These are phyloP conservation scores for Nibea coibor DNA, from an alignment of 2,113 vertebrate species.

Conservation along the genomic window DNA sequence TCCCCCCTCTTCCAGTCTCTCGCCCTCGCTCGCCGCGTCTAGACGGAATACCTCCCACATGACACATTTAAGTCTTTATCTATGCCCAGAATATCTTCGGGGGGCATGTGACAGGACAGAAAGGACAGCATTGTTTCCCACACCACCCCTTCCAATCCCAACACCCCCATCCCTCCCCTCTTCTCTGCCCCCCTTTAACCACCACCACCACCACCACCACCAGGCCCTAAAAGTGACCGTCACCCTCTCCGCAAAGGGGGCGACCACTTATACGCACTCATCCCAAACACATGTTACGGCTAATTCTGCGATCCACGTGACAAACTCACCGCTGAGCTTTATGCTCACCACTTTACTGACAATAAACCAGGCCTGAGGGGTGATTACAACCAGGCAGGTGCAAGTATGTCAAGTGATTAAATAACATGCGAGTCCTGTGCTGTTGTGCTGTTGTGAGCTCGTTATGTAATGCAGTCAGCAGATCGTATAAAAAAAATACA, in stretches of 20 bases:
- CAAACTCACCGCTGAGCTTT: constrained; percentile 5
- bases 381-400: constrained; percentile 40
- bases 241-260: constrained; percentile 13
- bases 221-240: constrained; percentile 49
- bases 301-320: constrained; percentile 55
- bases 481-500: not conserved
- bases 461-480: constrained; percentile 14
- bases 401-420: constrained; percentile 43
- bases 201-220: too few relatives aligned
- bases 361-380: constrained; percentile 47
- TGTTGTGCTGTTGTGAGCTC: not conserved
- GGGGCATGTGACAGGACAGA: constrained; percentile 69
- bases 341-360: constrained; percentile 23
- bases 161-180: constrained; percentile 4
- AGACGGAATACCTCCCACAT: constrained; percentile 78
- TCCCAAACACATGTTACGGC: constrained; percentile 30
- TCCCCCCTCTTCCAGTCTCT: constrained; percentile 8
- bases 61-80: constrained; percentile 78
- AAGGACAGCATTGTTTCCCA: constrained; percentile 80
- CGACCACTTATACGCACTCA: constrained; percentile 33
- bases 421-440: constrained; percentile 29
- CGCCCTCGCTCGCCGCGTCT: constrained; percentile 41
- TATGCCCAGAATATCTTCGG: constrained; percentile 78
- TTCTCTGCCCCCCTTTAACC: constrained; percentile 18
- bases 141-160: constrained; percentile 41